Percentiles rank a stretch among this genome's conserved stretches.
phyloP scores from a whole-genome alignment of 2,113 vertebrate species.

The Pelvicachromis taeniatus region DNA sequence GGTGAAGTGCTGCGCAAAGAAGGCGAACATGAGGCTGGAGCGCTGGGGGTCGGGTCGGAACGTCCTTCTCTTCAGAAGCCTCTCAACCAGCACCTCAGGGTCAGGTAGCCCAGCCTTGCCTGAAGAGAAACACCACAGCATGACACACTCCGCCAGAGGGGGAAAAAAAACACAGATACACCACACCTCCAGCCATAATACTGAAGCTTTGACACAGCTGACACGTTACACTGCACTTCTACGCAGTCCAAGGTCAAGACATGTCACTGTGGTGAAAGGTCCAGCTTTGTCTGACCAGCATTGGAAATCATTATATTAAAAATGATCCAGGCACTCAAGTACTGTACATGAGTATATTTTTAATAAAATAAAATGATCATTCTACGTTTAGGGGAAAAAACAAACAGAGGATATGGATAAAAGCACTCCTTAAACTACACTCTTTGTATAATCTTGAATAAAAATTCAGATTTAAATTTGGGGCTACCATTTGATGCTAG shows the following conservation, averaged over 20 bases:
- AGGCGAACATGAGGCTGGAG: constrained; percentile 92
- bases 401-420: not conserved
- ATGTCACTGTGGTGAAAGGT: not conserved
- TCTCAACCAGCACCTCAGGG: constrained; percentile 75
- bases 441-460: not conserved
- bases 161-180: not conserved
- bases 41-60: constrained; percentile 88
- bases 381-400: not conserved
- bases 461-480: not conserved
- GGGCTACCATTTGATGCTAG: not conserved
- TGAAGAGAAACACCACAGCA: constrained; percentile 37
- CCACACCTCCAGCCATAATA: constrained; percentile 23
- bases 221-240: not conserved
- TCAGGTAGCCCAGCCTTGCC: constrained; percentile 83
- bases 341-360: no score
- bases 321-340: not conserved
- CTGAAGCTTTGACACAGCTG: not conserved
- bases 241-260: constrained; percentile 6
- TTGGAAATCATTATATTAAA: not conserved
- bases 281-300: not conserved
- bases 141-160: not conserved
- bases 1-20: constrained; percentile 98
- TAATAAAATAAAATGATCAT: not conserved
- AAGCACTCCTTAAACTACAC: not conserved
- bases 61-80: constrained; percentile 79